A percentile compares a stretch with the other conserved stretches of the same genome.
Evolutionary conservation across 2,888 invertebrate genomes (phyloP).

Genomic region (Drosophila neotestacea): DNA sequence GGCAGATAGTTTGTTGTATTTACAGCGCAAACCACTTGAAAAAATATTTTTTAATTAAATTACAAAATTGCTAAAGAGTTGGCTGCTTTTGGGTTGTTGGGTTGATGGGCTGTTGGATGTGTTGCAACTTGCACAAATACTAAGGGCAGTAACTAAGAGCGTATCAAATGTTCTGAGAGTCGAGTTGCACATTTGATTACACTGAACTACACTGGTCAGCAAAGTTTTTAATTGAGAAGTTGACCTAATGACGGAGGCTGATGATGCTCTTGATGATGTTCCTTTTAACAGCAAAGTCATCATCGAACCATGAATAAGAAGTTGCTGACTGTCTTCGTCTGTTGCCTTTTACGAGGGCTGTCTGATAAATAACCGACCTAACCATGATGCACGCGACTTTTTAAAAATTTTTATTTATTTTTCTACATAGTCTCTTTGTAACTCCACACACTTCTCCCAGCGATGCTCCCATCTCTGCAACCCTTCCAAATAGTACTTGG

Average conservation of each 20-base stretch:
- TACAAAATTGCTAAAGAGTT: conserved; percentile 81
- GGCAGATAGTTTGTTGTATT: conserved; percentile 77
- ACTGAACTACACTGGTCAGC: conserved; percentile 3
- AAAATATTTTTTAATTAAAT: conserved; percentile 82
- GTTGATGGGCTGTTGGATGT: too few relatives aligned
- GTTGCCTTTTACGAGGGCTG: conserved; percentile 5
- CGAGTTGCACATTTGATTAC: conserved; percentile 17
- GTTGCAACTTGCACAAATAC: conserved; percentile 7
- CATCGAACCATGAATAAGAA: conserved; percentile 3
- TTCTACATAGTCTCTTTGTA: too few relatives aligned
- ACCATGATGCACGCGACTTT: too few relatives aligned
- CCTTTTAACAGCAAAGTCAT: background rate
- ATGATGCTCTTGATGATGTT: conserved; percentile 5
- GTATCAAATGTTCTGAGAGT: conserved; percentile 3
- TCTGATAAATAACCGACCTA: too few relatives aligned
- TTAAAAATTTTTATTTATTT: too few relatives aligned
- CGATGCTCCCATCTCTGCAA: too few relatives aligned
- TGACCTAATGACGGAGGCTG: background rate
- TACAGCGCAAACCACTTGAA: conserved; percentile 81
- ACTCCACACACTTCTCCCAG: too few relatives aligned
- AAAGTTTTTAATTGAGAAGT: conserved; percentile 36
- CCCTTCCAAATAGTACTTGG: too few relatives aligned
- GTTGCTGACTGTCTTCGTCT: conserved; percentile 3
- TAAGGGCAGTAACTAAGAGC: conserved; percentile 48
- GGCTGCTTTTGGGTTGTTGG: conserved; percentile 31